A percentile compares a stretch with the other conserved stretches of the same genome.
These are phyloP conservation scores for Cebidichthys violaceus DNA, from an alignment of 2,113 vertebrate genomes.

Conservation along the genomic window DNA sequence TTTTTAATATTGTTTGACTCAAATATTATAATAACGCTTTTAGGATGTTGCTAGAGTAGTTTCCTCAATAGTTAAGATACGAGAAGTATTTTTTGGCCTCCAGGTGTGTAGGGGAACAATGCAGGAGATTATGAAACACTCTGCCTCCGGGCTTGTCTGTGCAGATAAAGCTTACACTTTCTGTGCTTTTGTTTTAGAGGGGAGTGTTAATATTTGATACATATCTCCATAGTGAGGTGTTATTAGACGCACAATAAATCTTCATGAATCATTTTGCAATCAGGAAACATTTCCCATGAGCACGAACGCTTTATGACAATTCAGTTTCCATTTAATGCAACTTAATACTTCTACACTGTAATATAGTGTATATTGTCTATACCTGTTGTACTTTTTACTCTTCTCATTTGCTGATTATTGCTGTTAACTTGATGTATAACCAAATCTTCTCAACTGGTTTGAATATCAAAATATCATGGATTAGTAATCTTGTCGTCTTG, in stretches of 20 bases:
- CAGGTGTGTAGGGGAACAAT: slow-evolving; percentile 22
- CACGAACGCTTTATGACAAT: not conserved
- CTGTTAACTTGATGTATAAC: not conserved
- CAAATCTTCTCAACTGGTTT: not conserved
- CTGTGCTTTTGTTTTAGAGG: not conserved
- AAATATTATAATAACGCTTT: not conserved
- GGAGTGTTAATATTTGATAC: slow-evolving; percentile 38
- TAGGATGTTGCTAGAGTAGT: not conserved
- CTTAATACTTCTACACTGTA: not conserved
- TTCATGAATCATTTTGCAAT: not conserved
- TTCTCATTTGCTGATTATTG: not conserved
- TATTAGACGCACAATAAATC: not conserved
- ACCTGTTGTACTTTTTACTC: not conserved
- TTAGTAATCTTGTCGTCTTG: not conserved
- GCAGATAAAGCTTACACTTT: slow-evolving; percentile 1
- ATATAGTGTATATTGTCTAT: not conserved
- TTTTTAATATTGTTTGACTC: not conserved
- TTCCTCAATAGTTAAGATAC: not conserved
- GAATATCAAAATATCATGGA: not conserved
- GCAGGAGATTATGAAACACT: slow-evolving; percentile 11
- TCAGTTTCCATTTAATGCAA: not conserved
- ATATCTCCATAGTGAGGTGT: not conserved
- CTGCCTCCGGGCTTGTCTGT: slow-evolving; percentile 12
- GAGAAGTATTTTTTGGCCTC: slow-evolving; percentile 18
- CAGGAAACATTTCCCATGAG: not conserved